A percentile compares a stretch with the other conserved stretches of the same genome.
Conservation (phyloP, 2,888 invertebrate species). For the Mimas tiliae region DNA sequence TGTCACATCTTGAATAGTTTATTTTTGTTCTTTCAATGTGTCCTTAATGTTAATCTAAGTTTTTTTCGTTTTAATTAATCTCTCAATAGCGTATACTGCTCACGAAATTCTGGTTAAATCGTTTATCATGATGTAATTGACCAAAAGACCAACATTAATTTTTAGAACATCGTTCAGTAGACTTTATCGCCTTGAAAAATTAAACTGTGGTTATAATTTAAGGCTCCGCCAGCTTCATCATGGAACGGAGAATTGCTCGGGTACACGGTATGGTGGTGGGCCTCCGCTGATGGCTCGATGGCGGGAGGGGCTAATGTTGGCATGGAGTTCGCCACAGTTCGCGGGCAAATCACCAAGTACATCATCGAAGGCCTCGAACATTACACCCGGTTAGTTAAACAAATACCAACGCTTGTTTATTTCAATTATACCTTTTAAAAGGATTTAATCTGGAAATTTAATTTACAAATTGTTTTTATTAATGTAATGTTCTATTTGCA, state of each 20-base stretch:
- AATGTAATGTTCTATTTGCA: constrained; percentile 40
- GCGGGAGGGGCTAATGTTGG: constrained; percentile 69
- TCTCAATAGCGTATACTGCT: too few relatives aligned
- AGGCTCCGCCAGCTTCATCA: constrained; percentile 88
- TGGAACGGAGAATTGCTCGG: constrained; percentile 92
- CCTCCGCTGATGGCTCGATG: constrained; percentile 71
- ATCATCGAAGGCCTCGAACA: constrained; percentile 90
- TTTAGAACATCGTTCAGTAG: too few relatives aligned
- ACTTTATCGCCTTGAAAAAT: too few relatives aligned
- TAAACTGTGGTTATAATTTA: constrained; percentile 29
- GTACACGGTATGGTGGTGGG: constrained; percentile 90
- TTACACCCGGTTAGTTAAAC: constrained; percentile 86
- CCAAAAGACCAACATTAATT: too few relatives aligned
- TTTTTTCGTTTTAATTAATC: too few relatives aligned
- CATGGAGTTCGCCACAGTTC: constrained; percentile 87
- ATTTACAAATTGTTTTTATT: neutral
- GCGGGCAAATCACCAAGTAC: constrained; percentile 89
- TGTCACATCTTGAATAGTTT: too few relatives aligned
- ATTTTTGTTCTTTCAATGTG: too few relatives aligned
- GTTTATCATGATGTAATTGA: too few relatives aligned
- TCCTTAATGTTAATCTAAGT: too few relatives aligned
- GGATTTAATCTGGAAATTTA: neutral
- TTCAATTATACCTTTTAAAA: neutral
- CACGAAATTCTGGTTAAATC: too few relatives aligned
- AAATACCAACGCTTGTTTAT: neutral